A percentile compares a stretch with the other conserved stretches of the same genome.
phyloP scores from a whole-genome alignment of 2,888 invertebrate genomes.

The Lithophane leautieri region DNA sequence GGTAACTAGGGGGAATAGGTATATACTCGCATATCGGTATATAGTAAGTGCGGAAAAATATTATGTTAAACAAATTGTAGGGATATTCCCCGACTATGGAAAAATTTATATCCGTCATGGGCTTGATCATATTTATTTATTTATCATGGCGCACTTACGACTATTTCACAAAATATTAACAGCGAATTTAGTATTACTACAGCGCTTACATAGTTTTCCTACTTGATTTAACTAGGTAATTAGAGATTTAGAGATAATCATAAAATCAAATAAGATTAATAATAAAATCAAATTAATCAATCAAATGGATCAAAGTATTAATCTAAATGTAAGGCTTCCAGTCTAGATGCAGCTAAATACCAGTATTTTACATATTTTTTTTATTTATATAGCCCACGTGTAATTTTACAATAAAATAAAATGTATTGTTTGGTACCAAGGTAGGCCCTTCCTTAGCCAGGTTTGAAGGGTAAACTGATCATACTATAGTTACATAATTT shows the following conservation, averaged over 20 bases:
- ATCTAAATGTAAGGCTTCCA: not conserved
- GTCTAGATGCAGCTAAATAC: not conserved
- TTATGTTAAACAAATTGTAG: not conserved
- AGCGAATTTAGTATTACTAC: too few relatives aligned
- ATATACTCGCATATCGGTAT: too few relatives aligned
- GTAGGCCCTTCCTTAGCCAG: not conserved
- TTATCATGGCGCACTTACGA: too few relatives aligned
- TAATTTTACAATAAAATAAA: not conserved
- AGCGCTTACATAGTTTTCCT: too few relatives aligned
- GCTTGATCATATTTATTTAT: too few relatives aligned
- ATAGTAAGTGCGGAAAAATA: not conserved
- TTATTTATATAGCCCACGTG: not conserved
- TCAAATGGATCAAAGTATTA: not conserved
- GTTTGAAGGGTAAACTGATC: not conserved
- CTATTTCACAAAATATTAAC: too few relatives aligned
- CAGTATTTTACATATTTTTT: not conserved
- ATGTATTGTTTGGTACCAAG: not conserved
- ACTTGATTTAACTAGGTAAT: too few relatives aligned
- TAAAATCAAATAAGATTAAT: too few relatives aligned
- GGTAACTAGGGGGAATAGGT: too few relatives aligned
- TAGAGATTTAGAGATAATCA: too few relatives aligned
- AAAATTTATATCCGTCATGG: not conserved
- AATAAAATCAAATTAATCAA: too few relatives aligned
- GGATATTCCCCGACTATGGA: not conserved
- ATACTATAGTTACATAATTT: conserved; percentile 7